phyloP scores from a whole-genome alignment of 2,113 vertebrate genomes.

The Calonectris borealis region DNA sequence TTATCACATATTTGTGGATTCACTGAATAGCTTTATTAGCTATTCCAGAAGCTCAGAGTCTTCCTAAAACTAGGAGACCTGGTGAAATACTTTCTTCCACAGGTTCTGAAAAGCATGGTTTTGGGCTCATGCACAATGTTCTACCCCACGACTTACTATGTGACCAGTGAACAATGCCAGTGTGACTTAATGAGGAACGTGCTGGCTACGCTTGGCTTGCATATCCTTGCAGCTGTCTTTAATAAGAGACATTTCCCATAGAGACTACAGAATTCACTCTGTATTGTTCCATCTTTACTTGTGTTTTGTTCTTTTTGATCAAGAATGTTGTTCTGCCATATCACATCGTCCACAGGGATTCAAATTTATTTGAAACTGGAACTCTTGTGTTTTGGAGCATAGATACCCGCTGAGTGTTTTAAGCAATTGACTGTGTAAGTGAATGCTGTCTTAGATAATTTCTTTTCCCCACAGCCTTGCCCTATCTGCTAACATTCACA shows the following conservation, averaged over 20 bases:
- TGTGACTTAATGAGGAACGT: background rate
- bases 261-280: background rate
- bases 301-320: background rate
- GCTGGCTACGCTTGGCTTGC: background rate
- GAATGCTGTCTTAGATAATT: background rate
- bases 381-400: background rate
- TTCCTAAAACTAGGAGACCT: background rate
- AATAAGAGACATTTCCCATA: background rate
- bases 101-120: background rate
- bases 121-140: background rate
- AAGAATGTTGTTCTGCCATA: background rate
- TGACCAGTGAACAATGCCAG: background rate
- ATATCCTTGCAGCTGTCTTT: background rate
- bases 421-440: background rate
- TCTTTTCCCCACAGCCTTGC: constrained; percentile 24
- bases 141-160: background rate
- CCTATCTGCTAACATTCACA: background rate
- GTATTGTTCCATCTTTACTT: background rate
- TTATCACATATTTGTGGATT: background rate
- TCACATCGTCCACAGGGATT: background rate
- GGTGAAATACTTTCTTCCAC: background rate
- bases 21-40: background rate
- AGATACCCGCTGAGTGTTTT: background rate
- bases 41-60: background rate
- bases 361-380: background rate